A percentile compares a stretch with the other conserved stretches of the same genome.
Evolutionary conservation across 2,888 invertebrate genomes (phyloP).

Genomic region (Synergus itoensis): DNA sequence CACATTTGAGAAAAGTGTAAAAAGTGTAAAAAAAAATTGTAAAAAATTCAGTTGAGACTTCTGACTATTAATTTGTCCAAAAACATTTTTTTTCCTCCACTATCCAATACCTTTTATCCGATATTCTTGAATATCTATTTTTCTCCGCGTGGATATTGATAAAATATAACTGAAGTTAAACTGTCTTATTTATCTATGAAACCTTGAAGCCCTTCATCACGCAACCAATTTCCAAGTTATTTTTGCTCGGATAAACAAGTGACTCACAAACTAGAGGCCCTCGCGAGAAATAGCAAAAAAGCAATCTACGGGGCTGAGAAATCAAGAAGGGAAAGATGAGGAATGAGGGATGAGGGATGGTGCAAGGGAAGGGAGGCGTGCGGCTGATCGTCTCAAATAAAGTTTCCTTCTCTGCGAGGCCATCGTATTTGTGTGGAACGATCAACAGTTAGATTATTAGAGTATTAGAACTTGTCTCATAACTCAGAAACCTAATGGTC

Average conservation of each 20-base stretch:
- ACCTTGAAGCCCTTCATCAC: background rate
- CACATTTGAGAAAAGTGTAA: too few relatives aligned
- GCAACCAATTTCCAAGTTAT: background rate
- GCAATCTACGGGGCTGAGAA: background rate
- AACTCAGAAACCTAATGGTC: conserved; percentile 75
- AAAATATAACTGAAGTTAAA: background rate
- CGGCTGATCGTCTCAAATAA: conserved; percentile 72
- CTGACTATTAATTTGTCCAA: too few relatives aligned
- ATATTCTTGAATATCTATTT: too few relatives aligned
- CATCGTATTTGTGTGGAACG: conserved; percentile 54
- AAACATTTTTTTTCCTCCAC: too few relatives aligned
- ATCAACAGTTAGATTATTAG: conserved; percentile 76
- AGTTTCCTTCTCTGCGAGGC: conserved; percentile 62
- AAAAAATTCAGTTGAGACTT: too few relatives aligned
- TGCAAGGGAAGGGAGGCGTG: conserved; percentile 66
- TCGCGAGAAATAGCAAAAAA: background rate
- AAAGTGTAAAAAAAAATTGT: too few relatives aligned
- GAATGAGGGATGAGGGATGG: background rate
- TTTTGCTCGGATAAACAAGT: background rate
- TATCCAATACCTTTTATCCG: too few relatives aligned
- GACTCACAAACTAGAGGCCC: background rate
- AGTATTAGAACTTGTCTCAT: conserved; percentile 77
- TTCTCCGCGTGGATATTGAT: too few relatives aligned
- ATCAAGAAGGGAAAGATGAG: background rate
- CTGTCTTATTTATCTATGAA: background rate